Conservation (phyloP, 2,888 invertebrate genomes). For the Tridacna gigas region DNA sequence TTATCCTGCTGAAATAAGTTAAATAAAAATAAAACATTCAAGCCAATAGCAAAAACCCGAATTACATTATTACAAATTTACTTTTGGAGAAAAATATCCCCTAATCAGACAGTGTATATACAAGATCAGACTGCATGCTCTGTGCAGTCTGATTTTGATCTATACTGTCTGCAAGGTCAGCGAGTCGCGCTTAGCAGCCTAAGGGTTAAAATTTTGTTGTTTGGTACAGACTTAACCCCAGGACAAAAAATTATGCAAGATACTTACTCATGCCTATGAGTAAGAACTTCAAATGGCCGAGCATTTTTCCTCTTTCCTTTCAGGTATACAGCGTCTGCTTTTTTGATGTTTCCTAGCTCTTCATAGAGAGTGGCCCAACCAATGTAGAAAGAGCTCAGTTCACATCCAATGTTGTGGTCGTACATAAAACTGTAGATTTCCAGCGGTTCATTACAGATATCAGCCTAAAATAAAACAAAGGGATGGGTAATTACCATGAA, state of each 20-base stretch:
- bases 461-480: conserved; percentile 72
- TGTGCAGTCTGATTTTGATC: too few species aligned
- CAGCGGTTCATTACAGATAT: conserved; percentile 84
- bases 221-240: background rate
- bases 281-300: conserved; percentile 90
- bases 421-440: conserved; percentile 91
- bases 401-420: conserved; percentile 91
- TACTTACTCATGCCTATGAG: conserved; percentile 77
- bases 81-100: too few species aligned
- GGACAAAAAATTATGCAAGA: background rate
- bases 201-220: background rate
- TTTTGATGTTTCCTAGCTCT: conserved; percentile 91
- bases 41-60: too few species aligned
- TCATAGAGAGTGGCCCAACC: conserved; percentile 96
- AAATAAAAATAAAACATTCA: too few species aligned
- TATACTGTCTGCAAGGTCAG: too few species aligned
- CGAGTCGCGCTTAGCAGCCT: too few species aligned
- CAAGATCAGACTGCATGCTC: too few species aligned
- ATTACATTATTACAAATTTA: too few species aligned
- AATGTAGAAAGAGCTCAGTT: conserved; percentile 93
- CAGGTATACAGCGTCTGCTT: conserved; percentile 93
- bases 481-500: background rate
- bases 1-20: too few species aligned
- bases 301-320: conserved; percentile 91
- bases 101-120: too few species aligned